Conservation (phyloP, 2,888 invertebrate genomes). For the Galeopsomyia nigrocyanea region DNA sequence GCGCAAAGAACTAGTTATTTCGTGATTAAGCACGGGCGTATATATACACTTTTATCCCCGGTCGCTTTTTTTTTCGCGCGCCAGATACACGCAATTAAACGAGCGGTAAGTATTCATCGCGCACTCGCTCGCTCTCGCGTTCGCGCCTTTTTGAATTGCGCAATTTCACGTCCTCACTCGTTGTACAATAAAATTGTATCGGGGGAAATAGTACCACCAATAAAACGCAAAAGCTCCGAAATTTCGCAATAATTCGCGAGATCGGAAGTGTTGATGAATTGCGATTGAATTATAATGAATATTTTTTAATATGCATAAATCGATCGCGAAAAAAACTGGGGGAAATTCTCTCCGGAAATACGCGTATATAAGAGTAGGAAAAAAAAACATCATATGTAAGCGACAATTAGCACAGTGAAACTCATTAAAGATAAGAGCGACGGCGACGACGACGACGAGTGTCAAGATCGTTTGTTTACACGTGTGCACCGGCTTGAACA, state of each 20-base stretch:
- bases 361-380: neutral
- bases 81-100: conserved; percentile 31
- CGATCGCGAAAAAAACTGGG: neutral
- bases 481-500: neutral
- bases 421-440: conserved; percentile 7
- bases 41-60: conserved; percentile 20
- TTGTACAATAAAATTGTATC: conserved; percentile 8
- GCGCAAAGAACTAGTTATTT: conserved; percentile 35
- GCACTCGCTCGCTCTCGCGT: neutral
- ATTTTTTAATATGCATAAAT: too few relatives aligned
- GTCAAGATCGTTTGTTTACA: conserved; percentile 35
- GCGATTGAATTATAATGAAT: too few relatives aligned
- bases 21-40: conserved; percentile 25
- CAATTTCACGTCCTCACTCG: conserved; percentile 12
- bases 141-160: conserved; percentile 20
- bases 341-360: conserved; percentile 9
- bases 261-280: too few relatives aligned
- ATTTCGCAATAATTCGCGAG: too few relatives aligned
- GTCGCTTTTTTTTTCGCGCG: neutral
- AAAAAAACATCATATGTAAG: neutral
- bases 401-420: conserved; percentile 10
- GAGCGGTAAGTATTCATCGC: conserved; percentile 24
- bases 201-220: neutral
- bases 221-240: neutral
- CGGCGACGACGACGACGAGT: conserved; percentile 9